A percentile compares a stretch with the other conserved stretches of the same genome.
Conservation (phyloP, 2,113 vertebrate species). For the Brachypteracias leptosomus region DNA sequence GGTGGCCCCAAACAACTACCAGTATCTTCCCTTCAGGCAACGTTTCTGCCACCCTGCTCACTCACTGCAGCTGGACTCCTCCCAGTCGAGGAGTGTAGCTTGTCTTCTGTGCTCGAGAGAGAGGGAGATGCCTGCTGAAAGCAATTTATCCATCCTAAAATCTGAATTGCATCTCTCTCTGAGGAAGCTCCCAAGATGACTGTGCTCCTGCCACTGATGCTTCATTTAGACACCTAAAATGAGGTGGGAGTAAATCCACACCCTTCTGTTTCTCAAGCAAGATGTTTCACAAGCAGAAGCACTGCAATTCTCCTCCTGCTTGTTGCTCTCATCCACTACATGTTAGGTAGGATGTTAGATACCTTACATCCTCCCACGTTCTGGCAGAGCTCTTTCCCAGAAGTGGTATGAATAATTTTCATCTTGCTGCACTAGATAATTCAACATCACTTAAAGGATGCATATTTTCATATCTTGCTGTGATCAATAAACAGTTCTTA, state of each 20-base stretch:
- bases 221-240: background rate
- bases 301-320: background rate
- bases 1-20: background rate
- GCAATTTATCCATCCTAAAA: background rate
- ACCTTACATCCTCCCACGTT: background rate
- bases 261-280: background rate
- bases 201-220: background rate
- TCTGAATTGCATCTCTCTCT: background rate
- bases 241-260: background rate
- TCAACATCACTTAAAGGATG: background rate
- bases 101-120: background rate
- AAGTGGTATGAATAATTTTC: background rate
- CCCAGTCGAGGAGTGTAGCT: background rate
- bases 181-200: background rate
- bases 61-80: background rate
- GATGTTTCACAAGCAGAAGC: background rate
- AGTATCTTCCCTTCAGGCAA: background rate
- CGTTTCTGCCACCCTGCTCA: background rate
- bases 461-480: background rate
- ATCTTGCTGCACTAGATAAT: background rate
- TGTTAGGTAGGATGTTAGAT: constrained; percentile 6
- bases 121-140: background rate
- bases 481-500: constrained; percentile 7
- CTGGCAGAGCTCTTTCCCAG: background rate
- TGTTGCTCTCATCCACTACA: background rate